Evolutionary conservation across 2,888 invertebrate genomes (phyloP), one percentile per base, ranked within the genome.

Genomic region (Perdita meconis): DNA sequence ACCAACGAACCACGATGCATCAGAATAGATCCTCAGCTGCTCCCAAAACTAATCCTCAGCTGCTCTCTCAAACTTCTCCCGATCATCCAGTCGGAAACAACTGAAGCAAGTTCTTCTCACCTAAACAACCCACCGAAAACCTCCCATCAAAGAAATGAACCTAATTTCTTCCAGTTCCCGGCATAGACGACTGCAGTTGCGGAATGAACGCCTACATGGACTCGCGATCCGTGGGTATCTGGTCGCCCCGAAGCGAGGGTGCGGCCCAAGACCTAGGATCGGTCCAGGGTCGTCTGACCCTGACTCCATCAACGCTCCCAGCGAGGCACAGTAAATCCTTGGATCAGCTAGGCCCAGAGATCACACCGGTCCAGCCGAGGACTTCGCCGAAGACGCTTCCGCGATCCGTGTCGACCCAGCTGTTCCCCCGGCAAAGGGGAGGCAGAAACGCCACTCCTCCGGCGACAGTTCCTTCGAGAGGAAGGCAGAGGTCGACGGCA

Each of bases 311-410:
- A 80, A 94, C 94, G 0, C 89, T 96, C 53, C 95, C 96, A 0
- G 95, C 96, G 0, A 93, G 96, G 68, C 97, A 97, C 88, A 97
- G 97, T 91, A 97, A 96, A 90, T 97, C 97, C 1, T 92, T 97
- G 80, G 97, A 97, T 91, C 96, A 97, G 85, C 92, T 97, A 56
- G 95, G 96, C 84, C 93, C 95, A 8, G 92, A 91, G 36, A 84
- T 89, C 51, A 75, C 86, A 19, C 90, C 90, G 4, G 80, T 88
- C 42, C 91, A 90, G 22, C 90, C 90, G 1, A 85, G 90, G 34
- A 87, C 88, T 0, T 90, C 91, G 24, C 90, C 91, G 13, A 91
- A 91, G 67, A 90, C 91, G 0, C 82, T 92, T 30, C 89, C 92
- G 51, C 87, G 92, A 57, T 91, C 92, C 34, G 82, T 94, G 89